Evolutionary conservation across 2,797 vertebrate species (phyloP).

Genomic region (Scarus forsteni): DNA sequence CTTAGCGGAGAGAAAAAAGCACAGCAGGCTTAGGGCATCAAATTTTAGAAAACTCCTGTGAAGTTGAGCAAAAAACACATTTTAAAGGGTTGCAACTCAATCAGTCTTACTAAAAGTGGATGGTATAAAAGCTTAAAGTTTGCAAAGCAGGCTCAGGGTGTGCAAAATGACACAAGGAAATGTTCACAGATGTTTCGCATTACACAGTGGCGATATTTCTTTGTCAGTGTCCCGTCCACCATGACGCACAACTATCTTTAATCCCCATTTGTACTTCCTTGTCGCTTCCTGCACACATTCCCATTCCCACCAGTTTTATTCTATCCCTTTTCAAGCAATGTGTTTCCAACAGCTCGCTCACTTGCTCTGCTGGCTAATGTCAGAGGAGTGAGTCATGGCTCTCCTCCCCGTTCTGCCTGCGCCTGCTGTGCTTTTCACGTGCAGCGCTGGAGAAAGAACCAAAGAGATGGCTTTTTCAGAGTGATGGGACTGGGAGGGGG

Average conservation of each 20-base stretch:
- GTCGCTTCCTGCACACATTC: constrained; percentile 24
- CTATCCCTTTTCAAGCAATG: constrained; percentile 47
- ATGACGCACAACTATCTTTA: constrained; percentile 2
- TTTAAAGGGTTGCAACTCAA: background rate
- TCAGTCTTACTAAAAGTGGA: constrained; percentile 1
- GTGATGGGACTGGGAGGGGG: constrained; percentile 15
- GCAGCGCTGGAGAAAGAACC: constrained; percentile 48
- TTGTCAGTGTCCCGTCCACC: constrained; percentile 7
- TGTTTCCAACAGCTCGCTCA: constrained; percentile 58
- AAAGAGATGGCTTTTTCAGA: constrained; percentile 60
- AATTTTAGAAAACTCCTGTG: background rate
- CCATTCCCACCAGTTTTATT: constrained; percentile 46
- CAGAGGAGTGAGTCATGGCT: constrained; percentile 74
- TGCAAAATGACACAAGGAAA: constrained; percentile 2
- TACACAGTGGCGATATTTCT: constrained; percentile 4
- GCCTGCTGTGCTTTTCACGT: constrained; percentile 74
- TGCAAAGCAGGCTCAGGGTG: constrained; percentile 5
- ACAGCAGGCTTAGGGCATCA: background rate
- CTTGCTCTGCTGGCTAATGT: constrained; percentile 62
- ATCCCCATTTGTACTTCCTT: constrained; percentile 38
- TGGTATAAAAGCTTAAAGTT: background rate
- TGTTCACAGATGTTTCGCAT: constrained; percentile 7
- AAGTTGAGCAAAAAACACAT: background rate
- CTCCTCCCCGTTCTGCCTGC: constrained; percentile 63
- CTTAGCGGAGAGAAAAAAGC: constrained; percentile 15